These are phyloP conservation scores for Origma solitaria DNA, from an alignment of 2,113 vertebrate species.

Conservation along the genomic window DNA sequence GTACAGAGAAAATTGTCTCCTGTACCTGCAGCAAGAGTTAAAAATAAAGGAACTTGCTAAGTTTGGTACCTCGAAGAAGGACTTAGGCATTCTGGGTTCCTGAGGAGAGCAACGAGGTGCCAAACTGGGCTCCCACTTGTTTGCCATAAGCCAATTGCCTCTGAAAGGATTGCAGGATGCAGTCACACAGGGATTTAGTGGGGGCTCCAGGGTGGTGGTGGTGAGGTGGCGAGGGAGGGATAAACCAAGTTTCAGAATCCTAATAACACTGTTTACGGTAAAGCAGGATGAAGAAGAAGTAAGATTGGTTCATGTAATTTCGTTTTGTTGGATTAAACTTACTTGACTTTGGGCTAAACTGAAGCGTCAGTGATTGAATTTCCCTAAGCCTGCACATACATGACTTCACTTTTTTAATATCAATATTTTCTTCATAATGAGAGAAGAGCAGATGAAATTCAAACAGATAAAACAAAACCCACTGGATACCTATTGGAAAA, in stretches of 20 bases:
- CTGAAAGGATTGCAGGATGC: not conserved
- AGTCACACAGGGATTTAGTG: not conserved
- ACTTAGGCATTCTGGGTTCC: not conserved
- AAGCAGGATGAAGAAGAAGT: not conserved
- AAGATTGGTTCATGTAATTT: not conserved
- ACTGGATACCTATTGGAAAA: not conserved
- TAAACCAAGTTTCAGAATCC: not conserved
- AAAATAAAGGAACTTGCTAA: not conserved
- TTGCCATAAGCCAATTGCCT: not conserved
- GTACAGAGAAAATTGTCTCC: not conserved
- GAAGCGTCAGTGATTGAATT: not conserved
- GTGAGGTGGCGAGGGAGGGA: not conserved
- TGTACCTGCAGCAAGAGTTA: not conserved
- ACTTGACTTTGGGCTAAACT: not conserved
- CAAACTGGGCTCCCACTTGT: not conserved
- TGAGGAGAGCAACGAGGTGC: not conserved
- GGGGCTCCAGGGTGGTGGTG: not conserved
- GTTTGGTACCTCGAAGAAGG: not conserved
- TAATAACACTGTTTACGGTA: not conserved
- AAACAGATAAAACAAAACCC: not conserved
- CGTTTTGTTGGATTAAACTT: not conserved
- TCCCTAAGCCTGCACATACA: not conserved
- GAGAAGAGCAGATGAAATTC: not conserved
- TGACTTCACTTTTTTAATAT: not conserved
- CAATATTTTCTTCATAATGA: not conserved